phyloP scores from a whole-genome alignment of 2,888 invertebrate genomes.

The Monochamus alternatus region DNA sequence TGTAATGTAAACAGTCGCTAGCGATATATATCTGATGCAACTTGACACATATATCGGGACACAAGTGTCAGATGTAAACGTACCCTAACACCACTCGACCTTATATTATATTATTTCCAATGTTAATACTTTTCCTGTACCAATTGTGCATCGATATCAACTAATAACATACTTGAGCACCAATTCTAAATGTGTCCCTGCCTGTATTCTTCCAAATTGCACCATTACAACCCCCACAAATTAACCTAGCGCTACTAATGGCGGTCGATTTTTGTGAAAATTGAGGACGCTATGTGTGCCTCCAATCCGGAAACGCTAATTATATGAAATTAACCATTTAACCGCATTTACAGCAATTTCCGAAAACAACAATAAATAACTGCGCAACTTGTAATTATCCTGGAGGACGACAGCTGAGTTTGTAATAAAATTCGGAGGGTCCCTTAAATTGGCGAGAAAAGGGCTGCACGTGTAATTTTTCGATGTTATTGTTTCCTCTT shows the following conservation, averaged over 20 bases:
- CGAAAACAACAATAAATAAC: slow-evolving; percentile 55
- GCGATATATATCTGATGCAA: too few species aligned
- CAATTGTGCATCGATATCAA: background rate
- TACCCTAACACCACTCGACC: too few species aligned
- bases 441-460: slow-evolving; percentile 41
- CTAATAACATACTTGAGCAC: background rate
- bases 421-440: slow-evolving; percentile 46
- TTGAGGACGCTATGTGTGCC: slow-evolving; percentile 18
- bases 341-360: slow-evolving; percentile 51
- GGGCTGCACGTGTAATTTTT: slow-evolving; percentile 45
- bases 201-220: background rate
- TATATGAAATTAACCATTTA: slow-evolving; percentile 50
- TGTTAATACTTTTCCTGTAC: too few species aligned
- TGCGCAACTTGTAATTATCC: slow-evolving; percentile 52
- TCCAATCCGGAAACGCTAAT: slow-evolving; percentile 49
- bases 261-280: slow-evolving; percentile 29
- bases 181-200: background rate
- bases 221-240: slow-evolving; percentile 1
- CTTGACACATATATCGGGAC: too few species aligned
- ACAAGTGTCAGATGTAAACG: too few species aligned
- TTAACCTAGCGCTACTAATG: slow-evolving; percentile 37
- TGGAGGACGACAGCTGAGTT: slow-evolving; percentile 53
- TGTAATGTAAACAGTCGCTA: too few species aligned
- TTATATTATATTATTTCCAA: too few species aligned
- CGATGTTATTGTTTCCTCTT: slow-evolving; percentile 46